Percentiles rank a stretch among this genome's conserved stretches.
Conservation (phyloP, 2,888 invertebrate species). For the Drosophila kambysellisi region DNA sequence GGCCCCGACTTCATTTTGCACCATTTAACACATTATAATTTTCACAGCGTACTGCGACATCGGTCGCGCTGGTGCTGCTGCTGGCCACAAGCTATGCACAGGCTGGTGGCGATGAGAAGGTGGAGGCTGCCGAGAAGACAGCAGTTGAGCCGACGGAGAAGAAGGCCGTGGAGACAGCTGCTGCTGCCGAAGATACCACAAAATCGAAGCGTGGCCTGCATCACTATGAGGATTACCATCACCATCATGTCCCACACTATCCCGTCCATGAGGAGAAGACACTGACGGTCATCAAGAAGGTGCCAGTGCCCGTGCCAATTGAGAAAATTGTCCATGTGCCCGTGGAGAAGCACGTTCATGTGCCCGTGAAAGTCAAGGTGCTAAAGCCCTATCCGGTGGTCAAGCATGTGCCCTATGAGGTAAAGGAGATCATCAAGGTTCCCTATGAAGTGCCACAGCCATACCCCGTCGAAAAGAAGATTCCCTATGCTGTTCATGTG, state of each 20-base stretch:
- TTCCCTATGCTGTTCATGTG: conserved; percentile 90
- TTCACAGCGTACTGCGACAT: conserved; percentile 83
- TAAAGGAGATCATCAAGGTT: conserved; percentile 92
- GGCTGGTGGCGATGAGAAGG: conserved; percentile 86
- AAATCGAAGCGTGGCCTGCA: conserved; percentile 91
- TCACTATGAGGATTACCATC: conserved; percentile 85
- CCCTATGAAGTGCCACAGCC: conserved; percentile 91
- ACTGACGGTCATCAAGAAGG: conserved; percentile 90
- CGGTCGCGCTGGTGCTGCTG: conserved; percentile 87
- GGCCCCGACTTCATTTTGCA: not conserved
- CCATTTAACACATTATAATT: not conserved
- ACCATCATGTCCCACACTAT: conserved; percentile 80
- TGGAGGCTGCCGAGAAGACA: conserved; percentile 86
- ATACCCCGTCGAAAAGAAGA: conserved; percentile 92
- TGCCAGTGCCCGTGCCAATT: conserved; percentile 90
- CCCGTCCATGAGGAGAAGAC: conserved; percentile 87
- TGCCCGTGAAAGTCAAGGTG: conserved; percentile 88
- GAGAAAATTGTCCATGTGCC: conserved; percentile 88
- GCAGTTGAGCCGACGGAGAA: conserved; percentile 82
- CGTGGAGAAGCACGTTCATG: conserved; percentile 88
- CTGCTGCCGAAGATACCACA: conserved; percentile 87
- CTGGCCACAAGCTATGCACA: conserved; percentile 85
- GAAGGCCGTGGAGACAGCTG: conserved; percentile 83
- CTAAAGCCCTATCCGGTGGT: conserved; percentile 90
- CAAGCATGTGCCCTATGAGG: conserved; percentile 89